phyloP scores from a whole-genome alignment of 92 coral and sea anemone species.

The Parazoanthus swiftii region DNA sequence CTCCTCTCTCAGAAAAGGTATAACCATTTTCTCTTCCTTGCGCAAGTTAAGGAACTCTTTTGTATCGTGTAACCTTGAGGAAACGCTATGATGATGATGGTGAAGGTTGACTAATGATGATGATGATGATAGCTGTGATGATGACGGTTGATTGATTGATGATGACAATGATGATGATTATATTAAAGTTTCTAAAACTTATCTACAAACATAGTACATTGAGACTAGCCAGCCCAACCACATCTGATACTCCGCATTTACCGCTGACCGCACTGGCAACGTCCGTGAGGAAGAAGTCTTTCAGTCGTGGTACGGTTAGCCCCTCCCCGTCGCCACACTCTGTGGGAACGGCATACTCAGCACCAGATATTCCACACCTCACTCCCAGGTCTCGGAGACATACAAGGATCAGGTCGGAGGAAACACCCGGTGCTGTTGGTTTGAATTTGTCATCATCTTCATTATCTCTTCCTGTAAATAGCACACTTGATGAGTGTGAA shows the following conservation, averaged over 20 bases:
- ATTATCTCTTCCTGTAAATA: background rate
- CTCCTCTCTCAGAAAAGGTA: no score
- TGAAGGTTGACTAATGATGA: background rate
- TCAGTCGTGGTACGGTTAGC: conserved; percentile 45
- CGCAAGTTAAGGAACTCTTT: background rate
- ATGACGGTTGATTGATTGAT: background rate
- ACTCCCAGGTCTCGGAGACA: conserved; percentile 23
- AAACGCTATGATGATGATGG: background rate
- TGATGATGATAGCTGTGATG: background rate
- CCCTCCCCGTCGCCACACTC: conserved; percentile 59
- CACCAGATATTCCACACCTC: conserved; percentile 48
- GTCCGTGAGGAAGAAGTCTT: conserved; percentile 59
- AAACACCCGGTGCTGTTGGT: background rate
- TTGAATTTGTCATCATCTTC: background rate
- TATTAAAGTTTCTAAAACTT: background rate
- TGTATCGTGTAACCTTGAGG: background rate
- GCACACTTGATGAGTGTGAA: conserved; percentile 1
- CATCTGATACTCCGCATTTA: conserved; percentile 29
- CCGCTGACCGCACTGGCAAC: conserved; percentile 47
- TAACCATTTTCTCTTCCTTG: no score
- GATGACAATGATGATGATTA: background rate
- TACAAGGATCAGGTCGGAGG: conserved; percentile 19
- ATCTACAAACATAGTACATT: conserved; percentile 56
- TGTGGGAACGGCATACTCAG: conserved; percentile 32
- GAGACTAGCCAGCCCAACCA: conserved; percentile 53